phyloP scores from a whole-genome alignment of 1,140 invertebrate species.

The Carcinoscorpius rotundicauda region DNA sequence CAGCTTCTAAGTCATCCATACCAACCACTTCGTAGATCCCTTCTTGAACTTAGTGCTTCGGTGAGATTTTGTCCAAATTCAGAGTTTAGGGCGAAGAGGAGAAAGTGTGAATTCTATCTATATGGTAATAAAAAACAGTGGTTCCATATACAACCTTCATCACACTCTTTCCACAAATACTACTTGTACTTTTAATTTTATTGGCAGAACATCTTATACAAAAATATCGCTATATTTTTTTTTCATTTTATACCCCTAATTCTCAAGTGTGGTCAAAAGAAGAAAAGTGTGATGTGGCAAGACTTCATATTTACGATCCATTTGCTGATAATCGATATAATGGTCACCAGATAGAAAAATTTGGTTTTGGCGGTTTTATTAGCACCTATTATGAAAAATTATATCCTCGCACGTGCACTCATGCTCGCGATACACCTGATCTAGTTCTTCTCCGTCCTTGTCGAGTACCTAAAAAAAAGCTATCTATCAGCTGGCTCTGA shows the following conservation, averaged over 20 bases:
- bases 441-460: constrained; percentile 18
- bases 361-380: background rate
- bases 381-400: constrained; percentile 17
- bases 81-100: constrained; percentile 7
- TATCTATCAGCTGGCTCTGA: constrained; percentile 20
- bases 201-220: constrained; percentile 51
- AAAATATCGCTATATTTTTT: constrained; percentile 74
- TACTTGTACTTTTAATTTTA: constrained; percentile 71
- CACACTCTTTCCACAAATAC: constrained; percentile 72
- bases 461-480: constrained; percentile 15
- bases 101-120: constrained; percentile 30
- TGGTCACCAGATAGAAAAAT: too few relatives aligned
- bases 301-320: constrained; percentile 16
- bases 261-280: constrained; percentile 15
- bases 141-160: constrained; percentile 58
- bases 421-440: constrained; percentile 17
- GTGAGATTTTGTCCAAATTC: constrained; percentile 53
- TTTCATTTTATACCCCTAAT: constrained; percentile 29
- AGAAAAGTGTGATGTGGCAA: constrained; percentile 20
- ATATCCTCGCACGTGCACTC: constrained; percentile 18
- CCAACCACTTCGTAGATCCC: constrained; percentile 59
- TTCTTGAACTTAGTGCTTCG: constrained; percentile 65
- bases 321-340: background rate
- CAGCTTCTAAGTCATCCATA: constrained; percentile 81
- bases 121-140: constrained; percentile 55